Base-by-base conservation (phyloP, 2,797 vertebrate species). In the Peromyscus nudipes region DNA sequence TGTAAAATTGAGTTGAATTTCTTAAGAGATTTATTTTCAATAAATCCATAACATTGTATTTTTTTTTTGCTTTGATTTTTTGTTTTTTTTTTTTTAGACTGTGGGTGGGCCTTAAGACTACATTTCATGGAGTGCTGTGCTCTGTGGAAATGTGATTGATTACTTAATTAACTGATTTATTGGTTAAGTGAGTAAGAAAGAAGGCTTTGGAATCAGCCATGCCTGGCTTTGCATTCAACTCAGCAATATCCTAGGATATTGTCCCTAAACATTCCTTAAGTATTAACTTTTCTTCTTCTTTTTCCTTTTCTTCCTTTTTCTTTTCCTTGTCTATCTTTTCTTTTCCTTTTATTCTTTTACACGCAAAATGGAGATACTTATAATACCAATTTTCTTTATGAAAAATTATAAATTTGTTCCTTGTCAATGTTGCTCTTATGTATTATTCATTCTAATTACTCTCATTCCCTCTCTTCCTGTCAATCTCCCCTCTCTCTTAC, bases 141-240 rank as follows among this genome's bases (percentile, higher is more conserved):
- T 90, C 93, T 64, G 17, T 76, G 92, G 62, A 96, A 86, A 92
- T 97, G 87, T 96, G 55, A 95, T 69, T 94, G 37, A 80, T 96
- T 93, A 83, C 31, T 76, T 69, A 82, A 46, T 95, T 94, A 96
- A 84, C 76, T 91, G 31, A 92, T 67, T 94, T 93, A 92, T 90
- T 97, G 62, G 27, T 85, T 80, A 31, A 62, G 31, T 95, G 13
- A 25, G 62, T 64, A 95, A 95, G 34, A 92, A 93, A 69, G 25
- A 46, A 94, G 2, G 11, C 25, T 92, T 93, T 93, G 25, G 62
- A 23, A 79, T 92, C 17, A 79, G 64, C 73, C 12, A 37, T 82
- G 79, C 14, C 31, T 82, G 40, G 6, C 91, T 93, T 91, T 92
- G 27, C 94, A 84, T 88, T 17, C 87, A 71, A 75, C n/a, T 60